Base-by-base conservation (phyloP, 2,888 invertebrate genomes). In the Invenusta paracnida region DNA sequence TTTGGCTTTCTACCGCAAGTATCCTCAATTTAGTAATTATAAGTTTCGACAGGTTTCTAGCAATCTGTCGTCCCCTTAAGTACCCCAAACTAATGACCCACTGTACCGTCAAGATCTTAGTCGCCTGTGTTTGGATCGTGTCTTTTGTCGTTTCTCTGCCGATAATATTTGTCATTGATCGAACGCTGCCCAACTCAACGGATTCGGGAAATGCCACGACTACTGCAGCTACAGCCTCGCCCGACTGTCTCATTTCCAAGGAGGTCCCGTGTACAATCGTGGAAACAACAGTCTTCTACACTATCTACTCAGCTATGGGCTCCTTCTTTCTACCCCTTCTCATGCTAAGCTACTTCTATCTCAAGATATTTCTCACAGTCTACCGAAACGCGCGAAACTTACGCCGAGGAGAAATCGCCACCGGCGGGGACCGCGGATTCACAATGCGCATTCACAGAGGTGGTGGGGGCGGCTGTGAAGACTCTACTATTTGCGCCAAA, bases 11-110 rank as follows among this genome's bases (percentile, higher is more conserved):
- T 28, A 86, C 86, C 2, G 86, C 86, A 28, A 86, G 96, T 89
- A 98, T 98, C 89, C 93, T 98, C 89, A 98, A 98, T 92, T 93
- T 98, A 85, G 97, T 97, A 91, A 97, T 96, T 89, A 98, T 98
- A 90, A 96, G 96, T 23, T 93, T 98, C 90, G 98, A 92, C 87
- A 90, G 93, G 23, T 98, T 98, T 93, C 95, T 98, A 89, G 98
- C 98, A 29, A 97, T 98, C 87, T 97, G 97, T 67, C 93, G 96
- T 85, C 98, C 98, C 0, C 95, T 98, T 89, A 95, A 95, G 91
- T 98, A 98, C 93, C 97, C 97, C 29, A 94, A 95, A 88, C 94
- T 96, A 89, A 93, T 96, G 89, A 94, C 97, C 29, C 29, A 83
- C 27, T 28, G 29, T 13, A 2, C 82, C 17, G 85, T 81, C 83